Evolutionary conservation across 64 coral and sea anemone species (phyloP), one percentile per base, ranked within the genome.

Genomic region (Stichodactyla helianthus): DNA sequence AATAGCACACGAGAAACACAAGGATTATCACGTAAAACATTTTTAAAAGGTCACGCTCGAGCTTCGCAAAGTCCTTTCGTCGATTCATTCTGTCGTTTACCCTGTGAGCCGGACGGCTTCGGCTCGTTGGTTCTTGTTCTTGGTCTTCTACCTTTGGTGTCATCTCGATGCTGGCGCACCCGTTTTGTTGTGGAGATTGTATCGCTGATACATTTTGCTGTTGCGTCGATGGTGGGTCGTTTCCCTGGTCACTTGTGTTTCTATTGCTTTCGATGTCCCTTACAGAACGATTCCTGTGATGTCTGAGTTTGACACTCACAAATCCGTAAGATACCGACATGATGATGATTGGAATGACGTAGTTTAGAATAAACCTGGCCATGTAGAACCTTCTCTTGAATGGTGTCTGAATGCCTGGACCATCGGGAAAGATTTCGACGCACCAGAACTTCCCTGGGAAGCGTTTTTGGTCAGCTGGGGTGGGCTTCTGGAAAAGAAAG

Each of bases 1-100:
- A 88, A 70, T 92, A 92, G 53, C 86, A 92, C 20, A 88, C 25
- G 26, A 92, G 62, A 28, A 92, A 92, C 58, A 86, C 87, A 15
- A 77, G 57, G 10, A 92, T 87, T 10, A 92, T 88, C 15, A 88
- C 8, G 20, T 83, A 92, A 61, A 84, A 86, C 91, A 92, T 92
- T 54, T 92, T 92, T 52, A 92, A 61, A 59, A 92, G 65, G 51
- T 92, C 86, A 10, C 35, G 52, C 65, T 92, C 86, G 2, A 84
- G 91, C 22, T 84, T 86, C 11, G 55, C 59, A 53, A 92, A 67
- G 20, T 79, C 20, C 62, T 86, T 53, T 77, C 50, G 65, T 22
- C 27, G 31, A 52, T 19, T 70, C 60, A 70, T 81, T 31, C 78
- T 81, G 50, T 54, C 50, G 4, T 22, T 18, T 15, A 81, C 78